Evolutionary conservation across 2,888 invertebrate species (phyloP), one percentile per base, ranked within the genome.

Genomic region (Nysson spinosus): DNA sequence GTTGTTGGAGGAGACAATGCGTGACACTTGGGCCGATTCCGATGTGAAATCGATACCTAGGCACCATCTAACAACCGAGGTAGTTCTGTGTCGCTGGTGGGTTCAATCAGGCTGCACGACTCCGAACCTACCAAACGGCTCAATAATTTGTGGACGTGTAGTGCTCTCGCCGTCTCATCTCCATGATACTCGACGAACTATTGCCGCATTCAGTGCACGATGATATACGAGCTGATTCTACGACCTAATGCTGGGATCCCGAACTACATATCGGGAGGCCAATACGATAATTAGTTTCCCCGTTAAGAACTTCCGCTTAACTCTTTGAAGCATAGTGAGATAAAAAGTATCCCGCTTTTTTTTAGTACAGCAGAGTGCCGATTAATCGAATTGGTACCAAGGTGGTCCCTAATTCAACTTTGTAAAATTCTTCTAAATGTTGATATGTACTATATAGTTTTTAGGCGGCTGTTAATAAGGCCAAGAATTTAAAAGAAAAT

Each of bases 91-190:
- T 46, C 40, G 42, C 16, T n/a, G 56, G 35, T 28, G 49, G 56
- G 56, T 52, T 57, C 66, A 64, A 66, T 66, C 65, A 64, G 43
- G 47, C 43, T 20, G 6, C 22, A 7, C 44, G 37, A 55, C 24
- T 46, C 22, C 44, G 51, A 54, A 43, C 52, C 47, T 17, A 37
- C 44, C 50, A 43, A 62, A 46, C 56, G 57, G 62, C 46, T 64
- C 64, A 56, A 69, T 72, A 73, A 65, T 73, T 69, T 42, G 44
- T 43, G 39, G 28, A 56, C 50, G 37, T 44, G 49, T 35, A 50
- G 32, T 26, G 17, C 16, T 7, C 17, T 30, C 37, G 16, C 32
- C 46, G 39, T 39, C 63, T 63, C 67, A 60, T 63, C 63, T 28
- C 37, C 44, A 12, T 42, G 66, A 58, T 57, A 57, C 39, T 57